phyloP scores from a whole-genome alignment of 2,113 vertebrate species.

The Loxodonta africana region DNA sequence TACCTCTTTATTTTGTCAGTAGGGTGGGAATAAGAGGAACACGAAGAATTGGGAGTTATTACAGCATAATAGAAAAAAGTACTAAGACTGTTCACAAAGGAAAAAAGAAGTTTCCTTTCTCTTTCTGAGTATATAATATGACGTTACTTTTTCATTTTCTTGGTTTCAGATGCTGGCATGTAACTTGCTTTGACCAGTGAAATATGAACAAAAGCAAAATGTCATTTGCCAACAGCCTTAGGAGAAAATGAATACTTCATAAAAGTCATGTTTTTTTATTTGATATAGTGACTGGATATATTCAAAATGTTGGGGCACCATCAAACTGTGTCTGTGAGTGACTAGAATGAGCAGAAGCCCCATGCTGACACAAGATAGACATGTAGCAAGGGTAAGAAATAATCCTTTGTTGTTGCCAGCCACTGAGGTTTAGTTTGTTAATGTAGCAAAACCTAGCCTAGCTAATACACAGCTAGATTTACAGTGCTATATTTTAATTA shows the following conservation, averaged over 20 bases:
- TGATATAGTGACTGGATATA: neutral
- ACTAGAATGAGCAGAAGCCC: neutral
- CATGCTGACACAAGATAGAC: neutral
- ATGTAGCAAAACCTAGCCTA: neutral
- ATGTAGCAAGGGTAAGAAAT: neutral
- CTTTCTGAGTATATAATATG: neutral
- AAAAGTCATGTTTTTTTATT: neutral
- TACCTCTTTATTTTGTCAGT: neutral
- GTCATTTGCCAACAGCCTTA: neutral
- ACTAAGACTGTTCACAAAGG: neutral
- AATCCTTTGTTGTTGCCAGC: neutral
- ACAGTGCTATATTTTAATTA: neutral
- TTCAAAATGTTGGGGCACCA: neutral
- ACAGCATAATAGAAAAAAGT: neutral
- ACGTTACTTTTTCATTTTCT: neutral
- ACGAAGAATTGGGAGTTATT: neutral
- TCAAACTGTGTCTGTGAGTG: neutral
- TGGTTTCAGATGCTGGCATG: neutral
- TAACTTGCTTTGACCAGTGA: constrained; percentile 18
- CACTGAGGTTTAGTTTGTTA: neutral
- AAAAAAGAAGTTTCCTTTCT: neutral
- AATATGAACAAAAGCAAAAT: constrained; percentile 9
- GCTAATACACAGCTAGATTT: neutral
- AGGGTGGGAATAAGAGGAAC: neutral
- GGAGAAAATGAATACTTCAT: neutral